These are phyloP conservation scores for Calephelis nemesis DNA, from an alignment of 1,140 invertebrate species.

Conservation along the genomic window DNA sequence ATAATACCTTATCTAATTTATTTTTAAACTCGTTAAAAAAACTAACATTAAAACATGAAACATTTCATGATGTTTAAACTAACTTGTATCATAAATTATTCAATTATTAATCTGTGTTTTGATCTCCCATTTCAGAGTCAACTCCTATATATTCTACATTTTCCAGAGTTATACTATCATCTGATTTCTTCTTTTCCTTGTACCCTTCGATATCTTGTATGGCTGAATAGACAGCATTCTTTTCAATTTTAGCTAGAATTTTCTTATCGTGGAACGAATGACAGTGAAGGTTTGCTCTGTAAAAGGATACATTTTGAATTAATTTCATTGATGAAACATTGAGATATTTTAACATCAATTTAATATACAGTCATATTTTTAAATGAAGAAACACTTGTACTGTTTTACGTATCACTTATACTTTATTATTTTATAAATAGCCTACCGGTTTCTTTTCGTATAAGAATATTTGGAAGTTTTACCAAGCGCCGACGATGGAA, in stretches of 20 bases:
- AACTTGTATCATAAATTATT: no score
- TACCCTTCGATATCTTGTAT: conserved; percentile 57
- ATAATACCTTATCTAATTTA: no score
- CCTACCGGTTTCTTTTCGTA: no score
- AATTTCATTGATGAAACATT: background rate
- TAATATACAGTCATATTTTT: no score
- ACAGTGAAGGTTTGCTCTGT: conserved; percentile 70
- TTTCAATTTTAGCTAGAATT: conserved; percentile 71
- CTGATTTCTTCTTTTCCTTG: conserved; percentile 45
- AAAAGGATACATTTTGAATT: conserved; percentile 10
- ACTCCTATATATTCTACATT: conserved; percentile 23
- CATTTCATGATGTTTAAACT: background rate
- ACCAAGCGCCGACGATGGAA: no score
- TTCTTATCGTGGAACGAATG: conserved; percentile 75
- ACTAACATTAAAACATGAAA: no score
- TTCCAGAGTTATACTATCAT: conserved; percentile 28
- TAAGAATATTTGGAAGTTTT: no score
- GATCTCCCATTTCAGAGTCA: conserved; percentile 12
- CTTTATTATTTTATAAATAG: no score
- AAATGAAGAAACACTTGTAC: no score
- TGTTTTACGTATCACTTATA: no score
- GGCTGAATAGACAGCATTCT: conserved; percentile 67
- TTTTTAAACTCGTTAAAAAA: no score
- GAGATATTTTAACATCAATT: no score
- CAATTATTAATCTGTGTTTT: conserved; percentile 1